Conservation (phyloP, 35 echinoderm and acorn worm species). For the Amphiura filiformis region DNA sequence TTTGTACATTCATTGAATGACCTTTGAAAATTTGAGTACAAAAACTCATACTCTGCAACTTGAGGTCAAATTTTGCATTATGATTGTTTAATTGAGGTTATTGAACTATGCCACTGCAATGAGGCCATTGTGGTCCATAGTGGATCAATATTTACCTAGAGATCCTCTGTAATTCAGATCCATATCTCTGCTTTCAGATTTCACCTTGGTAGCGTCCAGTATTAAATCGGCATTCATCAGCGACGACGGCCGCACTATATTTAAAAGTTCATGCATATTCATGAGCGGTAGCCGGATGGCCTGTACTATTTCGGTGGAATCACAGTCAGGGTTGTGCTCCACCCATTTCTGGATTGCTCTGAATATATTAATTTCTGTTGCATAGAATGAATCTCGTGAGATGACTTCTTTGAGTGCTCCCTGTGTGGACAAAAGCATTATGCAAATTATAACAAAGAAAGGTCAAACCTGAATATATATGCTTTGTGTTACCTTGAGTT, state of each 20-base stretch:
- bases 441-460: no score
- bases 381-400: constrained; percentile 92
- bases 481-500: no score
- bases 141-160: constrained; percentile 63
- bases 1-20: no score
- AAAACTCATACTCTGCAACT: no score
- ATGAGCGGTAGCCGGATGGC: constrained; percentile 86
- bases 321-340: constrained; percentile 60
- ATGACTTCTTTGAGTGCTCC: constrained; percentile 93
- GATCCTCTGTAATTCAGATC: constrained; percentile 85
- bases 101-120: no score
- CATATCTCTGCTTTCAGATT: constrained; percentile 70
- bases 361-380: constrained; percentile 88
- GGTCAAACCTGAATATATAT: no score
- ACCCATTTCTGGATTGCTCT: constrained; percentile 67
- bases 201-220: constrained; percentile 87
- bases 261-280: constrained; percentile 76
- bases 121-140: no score
- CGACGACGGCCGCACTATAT: constrained; percentile 79
- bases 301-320: constrained; percentile 60
- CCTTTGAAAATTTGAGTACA: no score
- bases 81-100: no score
- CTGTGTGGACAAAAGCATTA: constrained; percentile 36
- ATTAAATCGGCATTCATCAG: constrained; percentile 75
- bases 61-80: no score